Percentiles rank a stretch among this genome's conserved stretches.
Conservation (phyloP, 2,113 vertebrate species). For the Sula dactylatra region DNA sequence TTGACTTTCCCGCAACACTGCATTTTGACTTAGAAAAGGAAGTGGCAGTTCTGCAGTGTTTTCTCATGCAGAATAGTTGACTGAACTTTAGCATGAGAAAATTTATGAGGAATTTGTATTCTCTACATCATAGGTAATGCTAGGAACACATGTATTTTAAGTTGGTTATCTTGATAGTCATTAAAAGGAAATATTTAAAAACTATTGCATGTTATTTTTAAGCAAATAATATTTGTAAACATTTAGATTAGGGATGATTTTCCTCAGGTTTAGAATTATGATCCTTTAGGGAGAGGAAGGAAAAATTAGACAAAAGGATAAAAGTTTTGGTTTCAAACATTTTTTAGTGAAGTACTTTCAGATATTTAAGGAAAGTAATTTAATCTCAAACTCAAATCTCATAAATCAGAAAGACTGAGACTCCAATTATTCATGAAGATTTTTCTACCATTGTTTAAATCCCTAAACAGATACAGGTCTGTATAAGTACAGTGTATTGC, state of each 20-base stretch:
- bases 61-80: not conserved
- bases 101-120: not conserved
- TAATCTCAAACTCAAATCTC: not conserved
- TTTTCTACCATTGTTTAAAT: not conserved
- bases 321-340: not conserved
- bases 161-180: not conserved
- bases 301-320: not conserved
- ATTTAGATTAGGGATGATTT: not conserved
- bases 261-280: not conserved
- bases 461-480: not conserved
- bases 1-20: not conserved
- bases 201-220: not conserved
- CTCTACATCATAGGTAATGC: not conserved
- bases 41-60: not conserved
- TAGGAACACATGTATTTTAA: not conserved
- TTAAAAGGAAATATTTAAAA: not conserved
- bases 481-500: not conserved
- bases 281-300: not conserved
- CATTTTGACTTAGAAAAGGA: not conserved
- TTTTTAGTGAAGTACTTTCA: not conserved
- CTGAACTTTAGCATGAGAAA: not conserved
- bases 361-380: conserved; percentile 4
- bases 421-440: not conserved
- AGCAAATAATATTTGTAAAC: not conserved
- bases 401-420: not conserved